Conservation (phyloP, 2,797 vertebrate species). For the Scyliorhinus canicula region DNA sequence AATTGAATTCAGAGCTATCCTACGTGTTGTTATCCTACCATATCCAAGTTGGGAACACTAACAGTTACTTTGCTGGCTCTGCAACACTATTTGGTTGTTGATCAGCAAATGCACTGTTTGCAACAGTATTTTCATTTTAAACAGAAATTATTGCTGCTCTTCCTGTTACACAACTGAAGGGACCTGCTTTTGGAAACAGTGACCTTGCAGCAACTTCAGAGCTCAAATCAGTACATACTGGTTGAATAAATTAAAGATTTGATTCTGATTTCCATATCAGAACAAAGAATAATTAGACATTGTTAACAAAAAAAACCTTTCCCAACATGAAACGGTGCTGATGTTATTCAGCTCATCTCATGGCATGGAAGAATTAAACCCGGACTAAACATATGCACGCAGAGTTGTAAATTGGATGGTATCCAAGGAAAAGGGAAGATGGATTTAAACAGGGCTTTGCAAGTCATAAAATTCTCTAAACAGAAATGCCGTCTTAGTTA, state of each 20-base stretch:
- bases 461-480: neutral
- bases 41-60: neutral
- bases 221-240: too few relatives aligned
- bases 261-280: neutral
- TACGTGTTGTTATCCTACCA: neutral
- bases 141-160: neutral
- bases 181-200: neutral
- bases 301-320: neutral
- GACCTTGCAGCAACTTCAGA: neutral
- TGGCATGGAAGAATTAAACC: neutral
- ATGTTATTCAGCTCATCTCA: neutral
- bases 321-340: neutral
- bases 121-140: neutral
- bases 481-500: neutral
- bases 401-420: neutral
- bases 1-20: neutral
- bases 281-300: neutral
- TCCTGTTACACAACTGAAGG: neutral
- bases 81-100: neutral
- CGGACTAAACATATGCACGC: neutral
- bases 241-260: constrained; percentile 1
- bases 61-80: neutral
- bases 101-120: neutral
- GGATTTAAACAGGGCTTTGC: neutral
- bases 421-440: neutral